Evolutionary conservation across 2,113 vertebrate species (phyloP).

Genomic region (Tragulus kanchil): DNA sequence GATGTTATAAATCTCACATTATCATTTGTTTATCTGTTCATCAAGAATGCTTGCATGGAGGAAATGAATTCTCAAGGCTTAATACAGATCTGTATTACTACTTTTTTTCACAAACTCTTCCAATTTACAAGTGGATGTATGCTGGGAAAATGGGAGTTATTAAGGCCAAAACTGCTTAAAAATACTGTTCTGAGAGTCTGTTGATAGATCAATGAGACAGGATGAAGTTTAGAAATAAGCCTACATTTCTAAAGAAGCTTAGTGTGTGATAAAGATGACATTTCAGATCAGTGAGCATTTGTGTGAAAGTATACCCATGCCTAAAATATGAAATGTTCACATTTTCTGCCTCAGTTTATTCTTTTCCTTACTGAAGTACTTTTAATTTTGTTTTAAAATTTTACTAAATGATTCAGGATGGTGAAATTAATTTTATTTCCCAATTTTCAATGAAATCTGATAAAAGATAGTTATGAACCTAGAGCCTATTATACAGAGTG

Average conservation of each 20-base stretch:
- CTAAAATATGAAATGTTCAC: not conserved
- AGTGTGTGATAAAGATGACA: not conserved
- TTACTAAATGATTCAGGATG: not conserved
- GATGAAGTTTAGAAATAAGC: slow-evolving; percentile 13
- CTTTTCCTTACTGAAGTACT: not conserved
- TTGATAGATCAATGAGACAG: not conserved
- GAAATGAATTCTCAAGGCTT: not conserved
- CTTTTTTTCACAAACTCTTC: not conserved
- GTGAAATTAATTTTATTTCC: not conserved
- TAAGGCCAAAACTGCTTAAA: slow-evolving; percentile 1
- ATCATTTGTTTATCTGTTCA: slow-evolving; percentile 14
- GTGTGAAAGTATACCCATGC: not conserved
- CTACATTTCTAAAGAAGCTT: not conserved
- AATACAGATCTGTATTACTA: not conserved
- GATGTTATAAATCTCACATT: not conserved
- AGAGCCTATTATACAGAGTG: no score
- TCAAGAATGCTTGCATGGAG: not conserved
- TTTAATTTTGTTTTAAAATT: not conserved
- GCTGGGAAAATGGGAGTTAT: not conserved
- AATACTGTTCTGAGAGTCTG: not conserved
- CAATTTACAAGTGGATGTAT: not conserved
- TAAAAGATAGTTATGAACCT: slow-evolving; percentile 10
- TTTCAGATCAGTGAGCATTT: not conserved
- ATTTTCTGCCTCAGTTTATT: not conserved
- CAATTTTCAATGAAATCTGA: slow-evolving; percentile 34